phyloP scores from a whole-genome alignment of 2,797 vertebrate species.

The Anniella stebbinsi region DNA sequence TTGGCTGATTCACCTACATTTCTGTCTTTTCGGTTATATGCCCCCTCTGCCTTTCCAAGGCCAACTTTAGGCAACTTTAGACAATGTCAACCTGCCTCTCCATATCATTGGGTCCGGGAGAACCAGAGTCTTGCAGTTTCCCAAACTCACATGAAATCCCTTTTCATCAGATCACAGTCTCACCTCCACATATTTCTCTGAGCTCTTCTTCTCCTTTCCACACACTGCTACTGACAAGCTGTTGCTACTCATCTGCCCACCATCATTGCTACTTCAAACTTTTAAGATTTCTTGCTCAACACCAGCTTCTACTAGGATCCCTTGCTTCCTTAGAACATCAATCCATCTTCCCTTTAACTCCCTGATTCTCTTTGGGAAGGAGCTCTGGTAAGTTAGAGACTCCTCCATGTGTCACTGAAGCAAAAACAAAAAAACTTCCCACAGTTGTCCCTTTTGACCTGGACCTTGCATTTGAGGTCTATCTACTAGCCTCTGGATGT shows the following conservation, averaged over 20 bases:
- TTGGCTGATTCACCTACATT: not conserved
- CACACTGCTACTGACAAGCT: not conserved
- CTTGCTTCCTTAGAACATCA: not conserved
- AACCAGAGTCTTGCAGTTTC: not conserved
- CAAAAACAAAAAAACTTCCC: not conserved
- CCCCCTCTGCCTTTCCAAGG: not conserved
- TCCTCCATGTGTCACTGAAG: not conserved
- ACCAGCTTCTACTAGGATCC: not conserved
- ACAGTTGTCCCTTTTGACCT: not conserved
- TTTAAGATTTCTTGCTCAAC: not conserved
- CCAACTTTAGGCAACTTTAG: not conserved
- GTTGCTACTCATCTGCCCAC: not conserved
- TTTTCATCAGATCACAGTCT: not conserved
- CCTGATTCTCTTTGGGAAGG: not conserved
- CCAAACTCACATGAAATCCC: not conserved
- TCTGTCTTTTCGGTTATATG: not conserved
- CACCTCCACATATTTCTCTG: not conserved
- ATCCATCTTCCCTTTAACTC: not conserved
- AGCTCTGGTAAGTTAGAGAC: not conserved
- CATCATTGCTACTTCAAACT: too few species aligned
- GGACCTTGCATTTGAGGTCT: not conserved
- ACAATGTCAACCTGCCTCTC: not conserved
- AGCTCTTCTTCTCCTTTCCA: not conserved
- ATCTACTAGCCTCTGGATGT: not conserved
- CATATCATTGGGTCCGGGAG: not conserved